Evolutionary conservation across 2,888 invertebrate genomes (phyloP).

Genomic region (Cancer borealis): DNA sequence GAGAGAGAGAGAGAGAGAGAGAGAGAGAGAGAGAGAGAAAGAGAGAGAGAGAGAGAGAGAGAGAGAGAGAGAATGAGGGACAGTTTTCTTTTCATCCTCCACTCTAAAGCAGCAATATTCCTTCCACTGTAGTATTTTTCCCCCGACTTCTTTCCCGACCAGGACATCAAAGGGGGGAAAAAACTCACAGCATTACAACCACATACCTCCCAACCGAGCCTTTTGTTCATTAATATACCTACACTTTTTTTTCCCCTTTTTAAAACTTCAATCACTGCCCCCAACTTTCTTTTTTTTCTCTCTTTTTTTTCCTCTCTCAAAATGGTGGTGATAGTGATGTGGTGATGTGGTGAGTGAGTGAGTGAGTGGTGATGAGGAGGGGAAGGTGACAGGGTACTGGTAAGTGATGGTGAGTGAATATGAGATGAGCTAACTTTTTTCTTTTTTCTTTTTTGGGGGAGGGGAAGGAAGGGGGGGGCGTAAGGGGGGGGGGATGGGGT

Average conservation of each 20-base stretch:
- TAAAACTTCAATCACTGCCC: background rate
- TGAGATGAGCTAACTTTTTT: no score
- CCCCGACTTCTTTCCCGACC: background rate
- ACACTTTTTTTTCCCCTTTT: background rate
- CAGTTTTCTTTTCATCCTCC: background rate
- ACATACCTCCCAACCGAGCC: background rate
- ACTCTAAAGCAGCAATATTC: constrained; percentile 6
- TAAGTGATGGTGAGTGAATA: no score
- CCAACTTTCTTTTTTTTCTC: background rate
- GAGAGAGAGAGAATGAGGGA: constrained; percentile 9
- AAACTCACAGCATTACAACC: background rate
- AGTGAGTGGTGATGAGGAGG: no score
- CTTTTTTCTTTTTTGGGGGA: no score
- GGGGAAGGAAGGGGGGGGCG: background rate
- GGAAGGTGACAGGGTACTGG: no score
- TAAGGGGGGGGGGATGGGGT: background rate
- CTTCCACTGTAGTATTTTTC: background rate
- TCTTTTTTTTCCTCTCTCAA: constrained; percentile 21
- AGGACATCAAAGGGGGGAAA: background rate
- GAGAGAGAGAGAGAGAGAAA: background rate
- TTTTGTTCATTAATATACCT: constrained; percentile 38
- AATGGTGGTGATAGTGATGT: no score
- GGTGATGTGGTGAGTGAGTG: no score
- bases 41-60: constrained; percentile 20
- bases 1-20: background rate